phyloP scores from a whole-genome alignment of 2,888 invertebrate genomes.

The Drosophila atripex region DNA sequence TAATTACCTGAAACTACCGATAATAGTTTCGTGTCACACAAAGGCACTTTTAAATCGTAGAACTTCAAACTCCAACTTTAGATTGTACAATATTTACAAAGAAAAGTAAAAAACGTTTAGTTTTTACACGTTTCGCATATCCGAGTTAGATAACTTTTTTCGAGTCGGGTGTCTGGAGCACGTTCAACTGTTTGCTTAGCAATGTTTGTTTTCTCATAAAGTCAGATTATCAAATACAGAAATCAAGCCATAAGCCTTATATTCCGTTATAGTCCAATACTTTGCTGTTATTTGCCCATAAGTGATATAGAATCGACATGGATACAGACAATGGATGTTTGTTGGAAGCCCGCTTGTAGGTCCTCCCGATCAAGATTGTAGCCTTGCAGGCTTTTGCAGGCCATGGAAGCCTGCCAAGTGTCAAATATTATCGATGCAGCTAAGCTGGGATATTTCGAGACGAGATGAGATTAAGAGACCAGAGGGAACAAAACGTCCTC shows the following conservation, averaged over 20 bases:
- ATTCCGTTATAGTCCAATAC: background rate
- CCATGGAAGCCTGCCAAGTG: conserved; percentile 65
- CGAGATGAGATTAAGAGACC: conserved; percentile 21
- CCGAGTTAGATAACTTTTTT: background rate
- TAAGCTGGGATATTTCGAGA: background rate
- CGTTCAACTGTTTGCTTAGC: background rate
- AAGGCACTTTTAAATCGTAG: background rate
- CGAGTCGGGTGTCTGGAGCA: background rate
- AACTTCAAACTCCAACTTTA: background rate
- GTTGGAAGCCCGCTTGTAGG: background rate
- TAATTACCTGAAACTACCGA: too few species aligned
- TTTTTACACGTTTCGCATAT: background rate
- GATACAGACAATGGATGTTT: background rate
- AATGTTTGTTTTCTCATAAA: background rate
- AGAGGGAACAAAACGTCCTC: too few species aligned
- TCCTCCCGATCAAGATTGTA: background rate
- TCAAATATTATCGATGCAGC: conserved; percentile 61
- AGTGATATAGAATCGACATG: background rate
- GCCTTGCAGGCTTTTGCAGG: background rate
- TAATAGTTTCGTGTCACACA: background rate
- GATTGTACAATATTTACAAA: background rate
- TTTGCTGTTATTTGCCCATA: background rate
- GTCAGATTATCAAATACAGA: background rate
- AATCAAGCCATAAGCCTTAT: background rate
- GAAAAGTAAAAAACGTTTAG: background rate